Base-by-base conservation (phyloP, 2,113 vertebrate genomes). In the Orthonyx spaldingii region DNA sequence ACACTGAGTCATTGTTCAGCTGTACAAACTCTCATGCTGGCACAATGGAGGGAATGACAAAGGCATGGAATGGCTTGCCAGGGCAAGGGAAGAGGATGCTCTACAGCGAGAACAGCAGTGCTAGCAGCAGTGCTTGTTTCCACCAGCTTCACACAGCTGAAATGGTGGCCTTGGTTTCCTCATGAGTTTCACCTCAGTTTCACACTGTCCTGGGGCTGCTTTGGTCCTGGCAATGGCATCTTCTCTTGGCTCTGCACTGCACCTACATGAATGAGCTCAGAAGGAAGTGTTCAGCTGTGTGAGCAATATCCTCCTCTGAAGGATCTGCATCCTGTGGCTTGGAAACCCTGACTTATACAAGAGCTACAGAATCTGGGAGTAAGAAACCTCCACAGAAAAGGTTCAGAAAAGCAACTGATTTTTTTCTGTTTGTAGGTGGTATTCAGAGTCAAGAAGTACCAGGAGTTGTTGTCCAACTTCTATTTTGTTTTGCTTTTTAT, bases 1-100 rank as follows among this genome's bases (percentile, higher is more conserved):
- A 22, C 59, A 66, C 85, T 95, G 85, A 77, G 71, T 97, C 94
- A 92, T 47, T 87, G 81, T 72, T 84, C 86, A 96, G 86, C 89
- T 93, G 86, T 50, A 84, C 76, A 92, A 90, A 92, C 83, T 89
- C 64, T 92, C 2, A 9, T 70, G 71, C 68, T 96, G 90, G 95
- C 89, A 96, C 86, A 80, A 61, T 66, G 68, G 85, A 77, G 85
- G 63, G 53, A 96, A 72, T 86, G 90, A 74, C 53, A 83, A 80
- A 93, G 46, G 11, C 53, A 19, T 23, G 53, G 86, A 81, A 55
- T 42, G 46, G 23, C 27, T 26, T 90, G 63, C 59, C 79, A 77
- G 44, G 39, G 6, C 59, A 56, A 72, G 59, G 26, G 27, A 61
- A 90, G 53, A 42, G 37, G 55, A 80, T 86, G 88, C 32, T 90